These are phyloP conservation scores for Aphodius granarius DNA, from an alignment of 2,888 invertebrate species.

Conservation along the genomic window DNA sequence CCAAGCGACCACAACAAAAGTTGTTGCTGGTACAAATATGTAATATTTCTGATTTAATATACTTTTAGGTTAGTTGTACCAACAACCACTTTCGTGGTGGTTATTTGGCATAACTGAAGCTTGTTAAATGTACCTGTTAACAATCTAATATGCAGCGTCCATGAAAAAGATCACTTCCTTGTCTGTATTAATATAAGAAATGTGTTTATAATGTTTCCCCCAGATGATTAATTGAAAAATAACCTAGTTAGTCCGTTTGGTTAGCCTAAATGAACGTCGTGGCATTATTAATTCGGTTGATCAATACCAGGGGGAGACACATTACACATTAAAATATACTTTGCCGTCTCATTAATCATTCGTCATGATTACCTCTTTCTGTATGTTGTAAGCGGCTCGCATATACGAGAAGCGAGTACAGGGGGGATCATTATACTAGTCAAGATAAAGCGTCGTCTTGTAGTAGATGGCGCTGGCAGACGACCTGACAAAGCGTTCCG, in stretches of 20 bases:
- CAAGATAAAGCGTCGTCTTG: not conserved
- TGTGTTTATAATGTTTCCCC: not conserved
- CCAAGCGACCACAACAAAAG: no score
- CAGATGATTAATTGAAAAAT: not conserved
- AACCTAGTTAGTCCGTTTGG: not conserved
- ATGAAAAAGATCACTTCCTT: no score
- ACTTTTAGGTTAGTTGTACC: no score
- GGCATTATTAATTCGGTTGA: not conserved
- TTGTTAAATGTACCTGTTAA: no score
- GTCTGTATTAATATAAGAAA: no score
- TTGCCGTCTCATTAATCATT: slow-evolving; percentile 10
- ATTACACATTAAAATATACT: slow-evolving; percentile 2
- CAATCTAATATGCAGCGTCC: no score
- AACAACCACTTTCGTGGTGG: no score
- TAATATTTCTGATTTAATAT: no score
- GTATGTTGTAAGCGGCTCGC: not conserved
- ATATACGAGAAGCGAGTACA: slow-evolving; percentile 1
- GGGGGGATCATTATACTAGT: slow-evolving; percentile 7
- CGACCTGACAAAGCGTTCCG: slow-evolving; percentile 5
- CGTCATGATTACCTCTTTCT: slow-evolving; percentile 4
- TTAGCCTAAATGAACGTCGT: not conserved
- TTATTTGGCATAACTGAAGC: no score
- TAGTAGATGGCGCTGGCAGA: not conserved
- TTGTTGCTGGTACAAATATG: no score
- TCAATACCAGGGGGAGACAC: not conserved